Evolutionary conservation across 2,113 vertebrate species (phyloP).

Genomic region (Burhinus oedicnemus): DNA sequence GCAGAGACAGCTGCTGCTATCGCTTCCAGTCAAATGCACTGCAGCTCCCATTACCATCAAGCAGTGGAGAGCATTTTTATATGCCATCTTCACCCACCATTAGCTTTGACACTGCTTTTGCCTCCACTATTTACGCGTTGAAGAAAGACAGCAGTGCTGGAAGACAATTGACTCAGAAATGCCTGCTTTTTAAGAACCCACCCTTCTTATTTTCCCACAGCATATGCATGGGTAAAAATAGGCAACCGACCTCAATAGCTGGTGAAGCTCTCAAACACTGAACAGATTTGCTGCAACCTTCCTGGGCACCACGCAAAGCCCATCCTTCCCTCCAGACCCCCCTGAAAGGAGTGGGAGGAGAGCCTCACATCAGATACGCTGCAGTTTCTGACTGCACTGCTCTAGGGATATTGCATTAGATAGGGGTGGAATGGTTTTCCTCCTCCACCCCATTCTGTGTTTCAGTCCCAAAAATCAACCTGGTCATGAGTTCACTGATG

Average conservation of each 20-base stretch:
- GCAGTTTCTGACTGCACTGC: neutral
- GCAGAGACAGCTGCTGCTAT: neutral
- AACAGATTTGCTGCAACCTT: neutral
- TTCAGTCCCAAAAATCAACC: neutral
- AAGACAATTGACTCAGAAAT: neutral
- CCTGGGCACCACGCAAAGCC: neutral
- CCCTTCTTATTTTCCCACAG: neutral
- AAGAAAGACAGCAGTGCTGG: neutral
- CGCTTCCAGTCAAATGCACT: neutral
- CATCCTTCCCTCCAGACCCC: neutral
- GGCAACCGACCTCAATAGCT: fast-evolving
- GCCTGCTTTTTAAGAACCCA: neutral
- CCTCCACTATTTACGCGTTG: neutral
- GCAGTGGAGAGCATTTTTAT: neutral
- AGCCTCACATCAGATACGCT: neutral
- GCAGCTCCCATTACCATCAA: neutral
- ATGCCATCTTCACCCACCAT: neutral
- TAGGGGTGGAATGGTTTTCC: neutral
- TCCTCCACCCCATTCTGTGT: fast-evolving
- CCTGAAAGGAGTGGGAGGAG: neutral
- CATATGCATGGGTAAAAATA: neutral
- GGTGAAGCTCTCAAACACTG: neutral
- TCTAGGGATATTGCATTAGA: neutral
- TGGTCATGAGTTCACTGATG: neutral
- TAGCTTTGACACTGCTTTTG: neutral